These are phyloP conservation scores for Thryonomys swinderianus DNA, from an alignment of 2,113 vertebrate genomes.

Conservation along the genomic window DNA sequence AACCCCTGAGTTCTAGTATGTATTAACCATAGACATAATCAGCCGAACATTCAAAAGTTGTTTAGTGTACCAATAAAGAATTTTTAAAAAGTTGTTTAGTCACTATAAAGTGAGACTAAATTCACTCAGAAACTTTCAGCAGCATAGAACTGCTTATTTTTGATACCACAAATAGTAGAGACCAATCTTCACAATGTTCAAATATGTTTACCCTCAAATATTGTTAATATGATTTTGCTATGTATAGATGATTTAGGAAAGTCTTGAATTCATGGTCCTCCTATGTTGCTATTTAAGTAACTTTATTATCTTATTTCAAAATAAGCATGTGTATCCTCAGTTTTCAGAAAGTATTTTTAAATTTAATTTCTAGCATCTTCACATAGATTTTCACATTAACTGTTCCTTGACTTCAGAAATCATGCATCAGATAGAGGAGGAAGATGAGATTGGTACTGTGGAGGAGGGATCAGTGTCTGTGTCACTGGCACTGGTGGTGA, in stretches of 20 bases:
- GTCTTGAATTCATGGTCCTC: not conserved
- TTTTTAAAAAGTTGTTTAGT: not conserved
- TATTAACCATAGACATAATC: not conserved
- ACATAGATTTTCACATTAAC: conserved; percentile 30
- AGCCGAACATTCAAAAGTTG: not conserved
- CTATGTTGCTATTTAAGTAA: not conserved
- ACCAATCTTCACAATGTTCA: not conserved
- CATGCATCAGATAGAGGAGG: not conserved
- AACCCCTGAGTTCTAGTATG: not conserved
- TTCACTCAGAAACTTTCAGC: not conserved
- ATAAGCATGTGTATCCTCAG: not conserved
- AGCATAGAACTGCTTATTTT: not conserved
- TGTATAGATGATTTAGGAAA: not conserved
- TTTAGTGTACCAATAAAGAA: no score
- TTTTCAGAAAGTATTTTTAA: not conserved
- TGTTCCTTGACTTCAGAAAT: not conserved
- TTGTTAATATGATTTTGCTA: not conserved
- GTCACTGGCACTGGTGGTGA: not conserved
- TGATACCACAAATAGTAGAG: conserved; percentile 1
- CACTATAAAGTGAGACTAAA: not conserved
- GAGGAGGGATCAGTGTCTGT: not conserved
- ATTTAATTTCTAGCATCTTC: not conserved
- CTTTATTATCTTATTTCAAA: conserved; percentile 28
- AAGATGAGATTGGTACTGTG: not conserved
- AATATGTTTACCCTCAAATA: not conserved